These are phyloP conservation scores for Volucella inanis DNA, from an alignment of 2,888 invertebrate species.

Conservation along the genomic window DNA sequence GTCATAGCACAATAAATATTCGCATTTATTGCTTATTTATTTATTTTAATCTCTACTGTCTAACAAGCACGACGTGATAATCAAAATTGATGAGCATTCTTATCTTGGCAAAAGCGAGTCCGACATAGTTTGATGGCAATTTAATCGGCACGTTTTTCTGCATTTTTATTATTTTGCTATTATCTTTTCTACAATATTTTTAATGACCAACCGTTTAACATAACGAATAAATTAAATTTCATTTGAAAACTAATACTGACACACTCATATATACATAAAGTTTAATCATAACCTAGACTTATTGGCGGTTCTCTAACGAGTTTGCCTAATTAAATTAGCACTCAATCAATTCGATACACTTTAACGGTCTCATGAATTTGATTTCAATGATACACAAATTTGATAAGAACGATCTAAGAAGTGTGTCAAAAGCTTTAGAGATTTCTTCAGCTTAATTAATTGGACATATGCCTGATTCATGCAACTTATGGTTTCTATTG, in stretches of 20 bases:
- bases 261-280: not conserved
- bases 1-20: no score
- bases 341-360: constrained; percentile 18
- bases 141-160: constrained; percentile 21
- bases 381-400: not conserved
- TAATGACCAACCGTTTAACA: not conserved
- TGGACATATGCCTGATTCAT: not conserved
- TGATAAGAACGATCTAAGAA: not conserved
- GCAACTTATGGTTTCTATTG: constrained; percentile 5
- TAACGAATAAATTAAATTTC: not conserved
- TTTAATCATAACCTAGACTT: not conserved
- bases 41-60: constrained; percentile 8
- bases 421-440: not conserved
- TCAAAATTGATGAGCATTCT: not conserved
- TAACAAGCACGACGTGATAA: not conserved
- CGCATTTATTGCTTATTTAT: not conserved
- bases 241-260: not conserved
- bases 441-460: constrained; percentile 17
- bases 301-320: constrained; percentile 11
- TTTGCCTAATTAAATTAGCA: constrained; percentile 48
- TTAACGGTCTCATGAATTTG: constrained; percentile 21
- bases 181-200: constrained; percentile 9
- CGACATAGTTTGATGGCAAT: constrained; percentile 19
- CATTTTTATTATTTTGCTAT: not conserved
- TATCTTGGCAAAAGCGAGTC: not conserved